A percentile compares a stretch with the other conserved stretches of the same genome.
phyloP scores from a whole-genome alignment of 2,113 vertebrate genomes.

The Riparia riparia region DNA sequence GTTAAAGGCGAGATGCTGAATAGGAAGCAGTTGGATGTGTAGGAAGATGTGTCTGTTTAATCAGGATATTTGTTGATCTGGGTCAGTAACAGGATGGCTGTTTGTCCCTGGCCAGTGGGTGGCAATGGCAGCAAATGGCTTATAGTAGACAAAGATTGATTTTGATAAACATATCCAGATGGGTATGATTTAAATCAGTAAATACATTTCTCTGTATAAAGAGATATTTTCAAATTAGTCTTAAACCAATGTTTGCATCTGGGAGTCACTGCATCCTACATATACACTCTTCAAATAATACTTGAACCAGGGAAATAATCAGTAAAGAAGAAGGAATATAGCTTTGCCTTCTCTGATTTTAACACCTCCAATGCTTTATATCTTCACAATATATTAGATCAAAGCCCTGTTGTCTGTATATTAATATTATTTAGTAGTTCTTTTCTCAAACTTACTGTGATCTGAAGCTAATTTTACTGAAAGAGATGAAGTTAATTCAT shows the following conservation, averaged over 20 bases:
- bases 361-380: not conserved
- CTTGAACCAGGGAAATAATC: not conserved
- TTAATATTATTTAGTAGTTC: not conserved
- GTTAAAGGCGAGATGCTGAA: conserved; percentile 10
- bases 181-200: conserved; percentile 63
- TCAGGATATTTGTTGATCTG: conserved; percentile 65
- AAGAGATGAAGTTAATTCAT: conserved; percentile 26
- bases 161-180: conserved; percentile 73
- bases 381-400: not conserved
- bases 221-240: conserved; percentile 32
- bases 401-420: not conserved
- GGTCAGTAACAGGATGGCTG: conserved; percentile 55
- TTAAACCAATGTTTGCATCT: conserved; percentile 1
- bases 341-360: not conserved
- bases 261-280: not conserved
- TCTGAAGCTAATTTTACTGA: not conserved
- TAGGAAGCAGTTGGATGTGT: not conserved
- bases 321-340: not conserved
- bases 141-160: conserved; percentile 33
- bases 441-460: not conserved
- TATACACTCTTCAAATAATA: not conserved
- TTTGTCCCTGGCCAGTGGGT: conserved; percentile 62
- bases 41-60: conserved; percentile 55
- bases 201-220: conserved; percentile 27
- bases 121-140: conserved; percentile 71